Percentiles rank a stretch among this genome's conserved stretches.
phyloP scores from a whole-genome alignment of 2,113 vertebrate genomes.

The Alces alces region DNA sequence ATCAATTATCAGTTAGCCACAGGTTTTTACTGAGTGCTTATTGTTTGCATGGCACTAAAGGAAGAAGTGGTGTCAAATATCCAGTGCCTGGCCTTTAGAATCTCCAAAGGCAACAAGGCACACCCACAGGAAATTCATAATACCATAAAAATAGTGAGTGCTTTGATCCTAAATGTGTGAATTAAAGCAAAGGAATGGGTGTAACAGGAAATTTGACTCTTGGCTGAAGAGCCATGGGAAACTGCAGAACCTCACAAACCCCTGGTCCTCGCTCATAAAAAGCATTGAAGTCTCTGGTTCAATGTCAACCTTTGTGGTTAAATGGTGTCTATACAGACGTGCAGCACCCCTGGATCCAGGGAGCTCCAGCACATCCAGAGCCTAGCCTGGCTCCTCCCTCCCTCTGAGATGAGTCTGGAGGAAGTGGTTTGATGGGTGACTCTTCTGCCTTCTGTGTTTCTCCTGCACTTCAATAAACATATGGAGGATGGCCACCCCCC shows the following conservation, averaged over 20 bases:
- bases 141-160: neutral
- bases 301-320: neutral
- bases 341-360: neutral
- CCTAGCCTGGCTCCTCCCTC: neutral
- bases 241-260: neutral
- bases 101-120: neutral
- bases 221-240: neutral
- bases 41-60: neutral
- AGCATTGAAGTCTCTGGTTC: neutral
- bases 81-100: neutral
- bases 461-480: neutral
- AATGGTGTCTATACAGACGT: neutral
- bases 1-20: constrained; percentile 40
- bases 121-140: neutral
- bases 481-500: neutral
- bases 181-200: neutral
- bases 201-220: neutral
- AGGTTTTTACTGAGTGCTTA: constrained; percentile 34
- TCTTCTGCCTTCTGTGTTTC: neutral
- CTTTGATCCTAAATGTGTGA: neutral
- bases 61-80: neutral
- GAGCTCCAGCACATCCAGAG: neutral
- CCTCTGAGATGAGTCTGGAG: neutral
- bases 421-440: neutral
- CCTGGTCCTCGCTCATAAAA: neutral